Percentiles rank a stretch among this genome's conserved stretches.
Evolutionary conservation across 2,888 invertebrate genomes (phyloP).

Genomic region (Parasteatoda lunata): DNA sequence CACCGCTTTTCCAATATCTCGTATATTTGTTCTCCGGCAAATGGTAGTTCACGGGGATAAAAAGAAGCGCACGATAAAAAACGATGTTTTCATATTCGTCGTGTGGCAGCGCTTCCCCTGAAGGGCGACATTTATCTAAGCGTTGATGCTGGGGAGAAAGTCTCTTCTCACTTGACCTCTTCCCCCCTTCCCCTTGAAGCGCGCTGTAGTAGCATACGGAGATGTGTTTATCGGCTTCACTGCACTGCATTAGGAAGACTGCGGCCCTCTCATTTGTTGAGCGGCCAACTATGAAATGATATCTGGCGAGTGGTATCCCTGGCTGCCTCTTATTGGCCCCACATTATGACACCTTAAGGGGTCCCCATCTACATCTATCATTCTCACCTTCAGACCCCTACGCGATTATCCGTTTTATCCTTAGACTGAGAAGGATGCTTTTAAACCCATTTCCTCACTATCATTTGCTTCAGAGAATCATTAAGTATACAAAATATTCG

Average conservation of each 20-base stretch:
- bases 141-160: conserved; percentile 45
- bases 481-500: no score
- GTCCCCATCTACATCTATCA: conserved; percentile 36
- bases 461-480: no score
- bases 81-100: conserved; percentile 64
- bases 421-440: background rate
- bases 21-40: conserved; percentile 60
- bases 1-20: conserved; percentile 66
- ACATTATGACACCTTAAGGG: conserved; percentile 46
- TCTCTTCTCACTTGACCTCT: conserved; percentile 41
- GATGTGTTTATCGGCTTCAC: conserved; percentile 52
- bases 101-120: conserved; percentile 55
- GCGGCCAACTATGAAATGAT: conserved; percentile 63
- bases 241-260: conserved; percentile 46
- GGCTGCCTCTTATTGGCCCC: conserved; percentile 46
- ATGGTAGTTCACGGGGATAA: conserved; percentile 43
- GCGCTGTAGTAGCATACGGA: background rate
- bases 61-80: conserved; percentile 44
- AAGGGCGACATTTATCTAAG: conserved; percentile 64
- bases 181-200: background rate
- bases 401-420: conserved; percentile 32
- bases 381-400: conserved; percentile 21
- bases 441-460: no score
- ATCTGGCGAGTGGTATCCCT: conserved; percentile 52
- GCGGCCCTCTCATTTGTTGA: conserved; percentile 50